phyloP scores from a whole-genome alignment of 2,888 invertebrate species.

The Eristalinus aeneus region DNA sequence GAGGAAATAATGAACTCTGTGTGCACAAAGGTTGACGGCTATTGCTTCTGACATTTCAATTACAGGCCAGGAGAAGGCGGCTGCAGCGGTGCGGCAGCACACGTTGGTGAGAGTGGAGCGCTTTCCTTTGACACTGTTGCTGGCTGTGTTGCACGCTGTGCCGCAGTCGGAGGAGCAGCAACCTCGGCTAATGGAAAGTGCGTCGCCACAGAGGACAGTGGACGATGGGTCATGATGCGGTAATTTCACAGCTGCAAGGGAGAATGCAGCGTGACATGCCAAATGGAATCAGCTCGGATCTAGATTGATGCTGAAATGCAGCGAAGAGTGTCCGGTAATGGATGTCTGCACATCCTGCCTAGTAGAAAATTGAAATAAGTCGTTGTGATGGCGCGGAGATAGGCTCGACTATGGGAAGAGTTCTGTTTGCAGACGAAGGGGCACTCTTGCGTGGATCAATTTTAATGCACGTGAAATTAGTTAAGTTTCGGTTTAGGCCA shows the following conservation, averaged over 20 bases:
- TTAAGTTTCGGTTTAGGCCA: too few relatives aligned
- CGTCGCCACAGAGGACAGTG: neutral
- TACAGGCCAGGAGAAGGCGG: slow-evolving; percentile 22
- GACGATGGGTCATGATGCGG: neutral
- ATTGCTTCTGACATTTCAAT: slow-evolving; percentile 50
- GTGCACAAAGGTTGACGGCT: neutral
- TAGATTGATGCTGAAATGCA: neutral
- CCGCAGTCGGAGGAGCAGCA: neutral
- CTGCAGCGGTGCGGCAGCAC: too few relatives aligned
- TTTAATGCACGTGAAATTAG: too few relatives aligned
- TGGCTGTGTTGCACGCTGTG: neutral
- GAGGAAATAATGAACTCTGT: slow-evolving; percentile 31
- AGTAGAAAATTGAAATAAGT: neutral
- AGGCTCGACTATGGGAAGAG: neutral
- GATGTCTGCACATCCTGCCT: neutral
- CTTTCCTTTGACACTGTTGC: neutral
- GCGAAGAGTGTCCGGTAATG: neutral
- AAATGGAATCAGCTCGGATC: neutral
- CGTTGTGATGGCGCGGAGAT: neutral
- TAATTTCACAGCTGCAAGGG: neutral
- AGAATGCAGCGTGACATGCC: neutral
- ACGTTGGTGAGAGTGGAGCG: neutral
- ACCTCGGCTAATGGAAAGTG: neutral
- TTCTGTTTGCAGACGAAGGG: too few relatives aligned
- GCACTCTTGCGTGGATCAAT: too few relatives aligned